Percentiles rank a stretch among this genome's conserved stretches.
These are phyloP conservation scores for Penaeus monodon DNA, from an alignment of 2,888 invertebrate species.

Conservation along the genomic window DNA sequence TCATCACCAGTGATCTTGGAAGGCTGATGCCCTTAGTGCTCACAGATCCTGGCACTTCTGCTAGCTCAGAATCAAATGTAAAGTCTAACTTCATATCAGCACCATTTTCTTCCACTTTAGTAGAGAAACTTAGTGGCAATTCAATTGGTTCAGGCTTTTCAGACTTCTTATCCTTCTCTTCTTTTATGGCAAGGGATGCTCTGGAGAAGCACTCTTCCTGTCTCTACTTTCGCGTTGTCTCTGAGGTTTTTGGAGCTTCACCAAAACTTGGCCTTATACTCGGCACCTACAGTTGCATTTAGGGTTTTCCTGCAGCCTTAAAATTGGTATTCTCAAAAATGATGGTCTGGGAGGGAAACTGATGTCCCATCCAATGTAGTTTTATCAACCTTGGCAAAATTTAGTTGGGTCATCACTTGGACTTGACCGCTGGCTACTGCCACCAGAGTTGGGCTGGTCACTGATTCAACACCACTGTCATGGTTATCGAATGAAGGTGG, in stretches of 20 bases:
- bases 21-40: slow-evolving; percentile 49
- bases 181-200: slow-evolving; percentile 44
- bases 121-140: slow-evolving; percentile 64
- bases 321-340: slow-evolving; percentile 94
- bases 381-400: slow-evolving; percentile 71
- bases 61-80: slow-evolving; percentile 86
- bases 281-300: slow-evolving; percentile 71
- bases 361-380: slow-evolving; percentile 80
- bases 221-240: slow-evolving; percentile 67
- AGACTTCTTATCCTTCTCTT: slow-evolving; percentile 59
- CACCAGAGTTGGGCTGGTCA: slow-evolving; percentile 68
- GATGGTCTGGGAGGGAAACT: slow-evolving; percentile 71
- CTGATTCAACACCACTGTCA: slow-evolving; percentile 59
- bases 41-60: slow-evolving; percentile 55
- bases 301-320: slow-evolving; percentile 76
- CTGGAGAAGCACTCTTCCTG: slow-evolving; percentile 56
- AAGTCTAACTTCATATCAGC: slow-evolving; percentile 93
- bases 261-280: slow-evolving; percentile 72
- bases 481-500: slow-evolving; percentile 57
- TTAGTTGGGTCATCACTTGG: slow-evolving; percentile 69
- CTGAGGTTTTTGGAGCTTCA: slow-evolving; percentile 70
- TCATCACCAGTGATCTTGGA: slow-evolving; percentile 47
- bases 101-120: slow-evolving; percentile 76
- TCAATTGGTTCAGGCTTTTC: slow-evolving; percentile 65
- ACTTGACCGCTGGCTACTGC: slow-evolving; percentile 75